Percentiles rank a stretch among this genome's conserved stretches.
Evolutionary conservation across 2,113 vertebrate genomes (phyloP).

Genomic region (Salvelinus namaycush): DNA sequence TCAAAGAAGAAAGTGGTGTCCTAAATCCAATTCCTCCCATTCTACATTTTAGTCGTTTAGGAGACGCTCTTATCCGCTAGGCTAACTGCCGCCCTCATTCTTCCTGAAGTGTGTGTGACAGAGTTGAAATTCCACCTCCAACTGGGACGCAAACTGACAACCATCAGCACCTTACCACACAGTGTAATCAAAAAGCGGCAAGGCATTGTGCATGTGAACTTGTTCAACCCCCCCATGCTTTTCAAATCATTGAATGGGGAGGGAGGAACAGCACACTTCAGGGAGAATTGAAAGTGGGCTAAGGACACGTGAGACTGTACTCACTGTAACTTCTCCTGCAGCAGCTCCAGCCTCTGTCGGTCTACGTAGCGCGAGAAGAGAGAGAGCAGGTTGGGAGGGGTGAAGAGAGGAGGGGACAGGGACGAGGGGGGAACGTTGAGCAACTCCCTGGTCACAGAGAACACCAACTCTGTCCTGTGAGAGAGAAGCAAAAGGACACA

Average conservation of each 20-base stretch:
- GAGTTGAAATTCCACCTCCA: too few species aligned
- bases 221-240: too few species aligned
- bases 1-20: background rate
- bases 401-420: conserved; percentile 84
- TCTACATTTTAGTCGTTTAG: background rate
- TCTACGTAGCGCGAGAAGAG: conserved; percentile 93
- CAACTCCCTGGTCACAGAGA: conserved; percentile 86
- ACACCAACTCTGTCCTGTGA: conserved; percentile 89
- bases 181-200: background rate
- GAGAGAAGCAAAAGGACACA: background rate
- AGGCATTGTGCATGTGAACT: background rate
- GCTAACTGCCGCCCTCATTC: too few species aligned
- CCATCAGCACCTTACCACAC: too few species aligned
- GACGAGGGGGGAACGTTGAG: conserved; percentile 80
- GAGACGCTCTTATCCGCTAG: background rate
- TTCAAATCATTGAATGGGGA: too few species aligned
- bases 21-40: background rate
- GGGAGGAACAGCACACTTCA: too few species aligned
- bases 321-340: conserved; percentile 94
- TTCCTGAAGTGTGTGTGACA: too few species aligned
- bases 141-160: too few species aligned
- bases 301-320: conserved; percentile 31
- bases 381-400: conserved; percentile 85
- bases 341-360: conserved; percentile 86
- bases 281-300: too few species aligned